Base-by-base conservation (phyloP, 1,140 invertebrate species). In the Sitodiplosis mosellana region DNA sequence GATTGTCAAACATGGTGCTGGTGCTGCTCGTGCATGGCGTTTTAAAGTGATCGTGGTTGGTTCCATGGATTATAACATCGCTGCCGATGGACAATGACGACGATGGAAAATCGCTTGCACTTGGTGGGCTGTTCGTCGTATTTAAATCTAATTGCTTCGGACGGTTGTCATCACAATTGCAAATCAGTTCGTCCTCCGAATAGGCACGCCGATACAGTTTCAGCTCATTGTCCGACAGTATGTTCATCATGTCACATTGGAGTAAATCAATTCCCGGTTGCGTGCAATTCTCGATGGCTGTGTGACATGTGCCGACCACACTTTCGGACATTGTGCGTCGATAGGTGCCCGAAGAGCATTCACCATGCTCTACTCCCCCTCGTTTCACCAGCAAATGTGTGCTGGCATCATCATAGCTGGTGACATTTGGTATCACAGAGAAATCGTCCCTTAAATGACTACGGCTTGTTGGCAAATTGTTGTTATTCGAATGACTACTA, bases 241-340 rank as follows among this genome's bases (percentile, higher is more conserved):
- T 45, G 15, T 33, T 33, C 27, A 34, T 45, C 34, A n/a, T 33
- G 10, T 27, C 27, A n/a, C 22, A 45, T 45, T 45, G 44, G 7
- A 34, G 33, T 7, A 14, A 17, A 18, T 2, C n/a, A 45, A 34
- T 45, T 33, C 6, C 15, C 1, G 6, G 21, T 14, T 22, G 33
- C 17, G 6, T 33, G 14, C 21, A 12, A 45, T 34, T 44, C 12
- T 44, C 14, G 42, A 33, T 33, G 15, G 18, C 41, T 12, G 41
- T 43, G 15, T n/a, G 34, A 38, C 18, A 36, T 27, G 34, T 38
- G 15, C 18, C 20, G 8, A 27, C 47, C 17, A 42, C 14, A 48
- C 47, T 40, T 48, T 48, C 47, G 1, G 47, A 48, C 47, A 48
- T 48, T 33, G 47, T 48, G n/a, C 47, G 47, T 15, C 47, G 36